Evolutionary conservation across 2,797 vertebrate species (phyloP).

Genomic region (Danio choprae): DNA sequence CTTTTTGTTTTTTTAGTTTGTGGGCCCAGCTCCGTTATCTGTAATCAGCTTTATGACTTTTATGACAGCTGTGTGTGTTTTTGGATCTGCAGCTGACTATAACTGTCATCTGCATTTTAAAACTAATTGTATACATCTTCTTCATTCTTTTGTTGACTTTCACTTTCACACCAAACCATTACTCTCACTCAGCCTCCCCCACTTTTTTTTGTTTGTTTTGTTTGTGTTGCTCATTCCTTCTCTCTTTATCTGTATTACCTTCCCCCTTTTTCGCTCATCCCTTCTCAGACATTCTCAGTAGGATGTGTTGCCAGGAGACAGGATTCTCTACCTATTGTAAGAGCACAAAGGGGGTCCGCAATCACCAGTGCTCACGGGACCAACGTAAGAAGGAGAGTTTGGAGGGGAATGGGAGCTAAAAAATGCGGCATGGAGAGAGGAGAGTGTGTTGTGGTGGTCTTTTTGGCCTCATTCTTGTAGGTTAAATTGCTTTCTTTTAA

Average conservation of each 20-base stretch:
- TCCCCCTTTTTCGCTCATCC: conserved; percentile 46
- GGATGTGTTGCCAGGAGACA: conserved; percentile 84
- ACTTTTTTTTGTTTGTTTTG: conserved; percentile 7
- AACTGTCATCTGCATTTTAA: conserved; percentile 3
- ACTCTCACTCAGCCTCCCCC: conserved; percentile 49
- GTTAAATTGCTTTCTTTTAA: conserved; percentile 20
- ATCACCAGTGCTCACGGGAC: conserved; percentile 68
- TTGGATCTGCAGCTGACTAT: background rate
- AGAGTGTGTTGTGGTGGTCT: conserved; percentile 29
- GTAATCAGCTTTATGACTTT: background rate
- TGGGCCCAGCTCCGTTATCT: background rate
- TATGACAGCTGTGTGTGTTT: conserved; percentile 5
- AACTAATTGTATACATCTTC: conserved; percentile 29
- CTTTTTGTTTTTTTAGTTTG: background rate
- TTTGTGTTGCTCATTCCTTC: conserved; percentile 22
- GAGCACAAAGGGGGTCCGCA: conserved; percentile 75
- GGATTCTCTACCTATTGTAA: conserved; percentile 80
- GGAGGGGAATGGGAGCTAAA: conserved; percentile 17
- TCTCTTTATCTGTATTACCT: conserved; percentile 41
- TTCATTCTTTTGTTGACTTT: conserved; percentile 21
- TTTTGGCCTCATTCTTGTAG: conserved; percentile 30
- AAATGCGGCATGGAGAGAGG: background rate
- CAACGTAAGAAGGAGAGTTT: conserved; percentile 49
- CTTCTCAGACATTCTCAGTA: conserved; percentile 71
- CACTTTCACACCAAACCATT: conserved; percentile 3